phyloP scores from a whole-genome alignment of 2,888 invertebrate genomes.

The Drosophila bunnanda region DNA sequence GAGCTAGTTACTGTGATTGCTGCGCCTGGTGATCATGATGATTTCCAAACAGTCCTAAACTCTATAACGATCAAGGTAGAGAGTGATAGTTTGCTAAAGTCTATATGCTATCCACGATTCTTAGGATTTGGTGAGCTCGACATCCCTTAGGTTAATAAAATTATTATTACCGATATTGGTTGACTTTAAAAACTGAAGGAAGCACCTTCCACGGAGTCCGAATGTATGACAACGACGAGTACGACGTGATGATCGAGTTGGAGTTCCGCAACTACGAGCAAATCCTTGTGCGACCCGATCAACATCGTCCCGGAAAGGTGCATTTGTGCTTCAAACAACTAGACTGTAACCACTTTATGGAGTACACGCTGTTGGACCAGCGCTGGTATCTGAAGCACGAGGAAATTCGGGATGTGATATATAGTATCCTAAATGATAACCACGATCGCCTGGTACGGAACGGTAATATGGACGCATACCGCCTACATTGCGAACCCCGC shows the following conservation, averaged over 20 bases:
- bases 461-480: constrained; percentile 21
- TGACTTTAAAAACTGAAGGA: constrained; percentile 43
- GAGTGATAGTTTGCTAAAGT: background rate
- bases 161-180: background rate
- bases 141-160: background rate
- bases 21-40: background rate
- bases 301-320: constrained; percentile 54
- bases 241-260: constrained; percentile 65
- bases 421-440: constrained; percentile 24
- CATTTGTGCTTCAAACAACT: constrained; percentile 52
- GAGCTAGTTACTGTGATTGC: constrained; percentile 21
- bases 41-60: constrained; percentile 44
- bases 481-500: constrained; percentile 43
- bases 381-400: constrained; percentile 8
- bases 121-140: constrained; percentile 37
- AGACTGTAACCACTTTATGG: constrained; percentile 8
- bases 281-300: constrained; percentile 31
- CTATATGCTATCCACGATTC: constrained; percentile 7
- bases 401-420: constrained; percentile 32
- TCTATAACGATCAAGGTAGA: constrained; percentile 20
- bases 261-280: constrained; percentile 40
- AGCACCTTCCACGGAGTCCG: constrained; percentile 59
- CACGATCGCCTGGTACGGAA: constrained; percentile 4
- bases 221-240: constrained; percentile 58
- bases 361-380: constrained; percentile 19